Base-by-base conservation (phyloP, 2,888 invertebrate genomes). In the Orthonychiurus folsomi region DNA sequence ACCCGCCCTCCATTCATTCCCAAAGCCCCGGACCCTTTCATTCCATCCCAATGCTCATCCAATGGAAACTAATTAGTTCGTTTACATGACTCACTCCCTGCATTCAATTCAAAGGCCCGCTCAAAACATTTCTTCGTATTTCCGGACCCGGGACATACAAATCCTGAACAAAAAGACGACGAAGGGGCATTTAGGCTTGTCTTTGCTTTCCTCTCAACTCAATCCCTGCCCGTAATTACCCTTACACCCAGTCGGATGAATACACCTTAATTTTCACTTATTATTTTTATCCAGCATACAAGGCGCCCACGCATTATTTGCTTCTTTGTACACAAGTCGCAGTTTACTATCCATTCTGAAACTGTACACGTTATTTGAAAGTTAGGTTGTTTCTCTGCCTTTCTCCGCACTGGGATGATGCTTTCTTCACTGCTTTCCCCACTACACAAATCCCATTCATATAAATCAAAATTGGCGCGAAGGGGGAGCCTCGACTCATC, bases 31-130 rank as follows among this genome's bases (percentile, higher is more conserved):
- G 56, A 25, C 37, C 27, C 24, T 21, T 20, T n/a, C 50, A 24
- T 48, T 50, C 27, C 47, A 56, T 5, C n/a, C 57, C 53, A 21
- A 12, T 58, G 55, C 27, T 63, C 62, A 59, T 15, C 54, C 60
- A 65, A 65, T 65, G 60, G 60, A 50, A 62, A 61, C 62, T 62
- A 62, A 62, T 62, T 62, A 62, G 62, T 60, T 37, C 37, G 37
- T 37, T 37, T 37, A 37, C 37, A 37, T 37, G 37, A 37, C 9
- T 37, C 37, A 37, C 37, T 37, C 37, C 37, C 37, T 37, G 15
- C 37, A 37, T 37, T 37, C 37, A 37, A 37, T 37, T 37, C 37
- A 37, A 37, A 37, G 9, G 15, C 15, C n/a, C n/a, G n/a, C n/a
- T n/a, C n/a, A n/a, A n/a, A n/a, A n/a, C n/a, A n/a, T n/a, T n/a